These are phyloP conservation scores for Chrysomallon squamiferum DNA, from an alignment of 1,140 invertebrate genomes.

Conservation along the genomic window DNA sequence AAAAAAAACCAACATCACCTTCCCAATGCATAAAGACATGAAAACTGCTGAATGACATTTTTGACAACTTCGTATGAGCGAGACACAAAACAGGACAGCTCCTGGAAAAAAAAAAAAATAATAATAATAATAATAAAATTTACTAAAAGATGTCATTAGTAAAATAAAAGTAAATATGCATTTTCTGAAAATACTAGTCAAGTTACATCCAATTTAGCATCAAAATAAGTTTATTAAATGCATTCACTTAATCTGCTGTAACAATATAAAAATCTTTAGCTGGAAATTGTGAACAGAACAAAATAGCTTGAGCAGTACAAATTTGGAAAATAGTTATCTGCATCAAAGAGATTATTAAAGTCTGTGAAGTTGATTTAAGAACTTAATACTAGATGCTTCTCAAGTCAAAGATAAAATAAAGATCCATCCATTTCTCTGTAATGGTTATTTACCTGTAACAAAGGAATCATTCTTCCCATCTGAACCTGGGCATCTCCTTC, in stretches of 20 bases:
- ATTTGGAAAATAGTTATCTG: too few species aligned
- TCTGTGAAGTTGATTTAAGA: too few species aligned
- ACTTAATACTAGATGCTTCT: too few species aligned
- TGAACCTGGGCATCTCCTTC: constrained; percentile 66
- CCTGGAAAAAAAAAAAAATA: constrained; percentile 53
- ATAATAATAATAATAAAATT: not conserved
- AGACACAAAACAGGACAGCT: constrained; percentile 72
- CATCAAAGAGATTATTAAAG: too few species aligned
- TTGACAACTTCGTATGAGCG: constrained; percentile 73
- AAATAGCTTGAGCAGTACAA: too few species aligned
- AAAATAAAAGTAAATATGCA: not conserved
- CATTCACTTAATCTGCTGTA: too few species aligned
- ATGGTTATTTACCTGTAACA: constrained; percentile 66
- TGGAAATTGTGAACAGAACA: too few species aligned
- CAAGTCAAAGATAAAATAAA: too few species aligned
- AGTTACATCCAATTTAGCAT: not conserved
- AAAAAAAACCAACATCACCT: constrained; percentile 26
- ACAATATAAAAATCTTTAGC: too few species aligned
- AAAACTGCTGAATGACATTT: constrained; percentile 74
- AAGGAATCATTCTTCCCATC: constrained; percentile 66
- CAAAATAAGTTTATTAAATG: not conserved
- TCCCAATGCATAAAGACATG: constrained; percentile 52
- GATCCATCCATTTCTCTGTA: too few species aligned
- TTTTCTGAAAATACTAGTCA: not conserved
- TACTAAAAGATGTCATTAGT: not conserved